Base-by-base conservation (phyloP, 1,140 invertebrate species). In the Drosophila sulfurigaster region DNA sequence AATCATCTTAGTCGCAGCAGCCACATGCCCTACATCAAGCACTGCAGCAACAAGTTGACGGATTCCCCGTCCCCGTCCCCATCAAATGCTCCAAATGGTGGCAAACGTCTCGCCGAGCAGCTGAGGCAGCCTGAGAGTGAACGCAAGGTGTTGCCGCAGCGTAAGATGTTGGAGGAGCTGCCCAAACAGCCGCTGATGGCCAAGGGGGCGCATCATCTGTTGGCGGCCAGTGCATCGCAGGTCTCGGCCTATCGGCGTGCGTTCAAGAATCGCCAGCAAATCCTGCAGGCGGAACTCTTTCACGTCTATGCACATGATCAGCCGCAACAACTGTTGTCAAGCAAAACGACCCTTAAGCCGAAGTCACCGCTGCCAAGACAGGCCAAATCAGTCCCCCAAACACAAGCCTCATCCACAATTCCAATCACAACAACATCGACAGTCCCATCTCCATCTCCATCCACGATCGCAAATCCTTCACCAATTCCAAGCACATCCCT, bases 201-300 rank as follows among this genome's bases (percentile, higher is more conserved):
- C 2, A 83, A 64, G 15, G 45, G 46, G 8, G 48, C 30, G 7
- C 57, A 78, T 64, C 81, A 73, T 5, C 16, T 78, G 48, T 43
- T 83, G 8, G 60, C 45, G 1, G 63, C 82, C 15, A 86, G 75
- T 38, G 75, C 74, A n/a, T 35, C 70, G 5, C 74, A 85, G 43
- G 75, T 79, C n/a, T 54, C 63, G 0, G 75, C 75, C 28, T 66
- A 38, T 35, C 78, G 85, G 48, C 66, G 63, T 16, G 78, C 78
- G 46, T 66, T 69, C n/a, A 69, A 73, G 65, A 69, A 15, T 32
- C 75, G 69, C 13, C 82, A 85, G 54, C 78, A 78, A 25, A 57
- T 56, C 1, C 15, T 56, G n/a, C 81, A 72, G 30, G 82, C 75
- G 3, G 82, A 78, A 15, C 35, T 71, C 15, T 43, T 81, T 8